A percentile compares a stretch with the other conserved stretches of the same genome.
Evolutionary conservation across 2,888 invertebrate species (phyloP).

Genomic region (Cremastobaeus sp.): DNA sequence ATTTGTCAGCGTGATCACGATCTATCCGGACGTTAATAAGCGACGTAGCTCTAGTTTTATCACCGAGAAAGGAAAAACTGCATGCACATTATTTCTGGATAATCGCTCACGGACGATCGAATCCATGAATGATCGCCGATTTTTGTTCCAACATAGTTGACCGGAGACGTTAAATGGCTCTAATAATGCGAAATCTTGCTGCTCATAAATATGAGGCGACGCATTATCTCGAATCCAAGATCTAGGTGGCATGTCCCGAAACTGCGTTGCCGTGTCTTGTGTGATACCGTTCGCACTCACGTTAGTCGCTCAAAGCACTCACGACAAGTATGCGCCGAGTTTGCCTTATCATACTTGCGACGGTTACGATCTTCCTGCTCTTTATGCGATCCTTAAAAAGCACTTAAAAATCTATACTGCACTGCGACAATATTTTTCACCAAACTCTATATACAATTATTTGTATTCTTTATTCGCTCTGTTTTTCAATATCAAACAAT

Average conservation of each 20-base stretch:
- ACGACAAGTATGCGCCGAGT: conserved; percentile 70
- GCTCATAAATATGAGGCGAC: conserved; percentile 76
- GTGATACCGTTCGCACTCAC: conserved; percentile 70
- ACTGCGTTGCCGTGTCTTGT: conserved; percentile 73
- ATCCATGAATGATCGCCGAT: conserved; percentile 49
- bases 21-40: conserved; percentile 48
- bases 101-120: conserved; percentile 56
- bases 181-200: conserved; percentile 78
- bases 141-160: conserved; percentile 28
- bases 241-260: conserved; percentile 70
- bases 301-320: conserved; percentile 67
- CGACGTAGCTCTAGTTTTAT: conserved; percentile 46
- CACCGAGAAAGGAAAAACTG: conserved; percentile 34
- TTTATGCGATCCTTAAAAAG: conserved; percentile 67
- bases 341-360: conserved; percentile 69
- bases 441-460: not conserved
- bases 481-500: not conserved
- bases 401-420: conserved; percentile 29
- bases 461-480: no score
- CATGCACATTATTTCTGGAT: conserved; percentile 56
- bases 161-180: conserved; percentile 76
- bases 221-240: conserved; percentile 71
- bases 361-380: conserved; percentile 72
- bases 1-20: conserved; percentile 45
- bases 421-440: conserved; percentile 29